Conservation (phyloP, 1,140 invertebrate genomes). For the Brachionus sp. region DNA sequence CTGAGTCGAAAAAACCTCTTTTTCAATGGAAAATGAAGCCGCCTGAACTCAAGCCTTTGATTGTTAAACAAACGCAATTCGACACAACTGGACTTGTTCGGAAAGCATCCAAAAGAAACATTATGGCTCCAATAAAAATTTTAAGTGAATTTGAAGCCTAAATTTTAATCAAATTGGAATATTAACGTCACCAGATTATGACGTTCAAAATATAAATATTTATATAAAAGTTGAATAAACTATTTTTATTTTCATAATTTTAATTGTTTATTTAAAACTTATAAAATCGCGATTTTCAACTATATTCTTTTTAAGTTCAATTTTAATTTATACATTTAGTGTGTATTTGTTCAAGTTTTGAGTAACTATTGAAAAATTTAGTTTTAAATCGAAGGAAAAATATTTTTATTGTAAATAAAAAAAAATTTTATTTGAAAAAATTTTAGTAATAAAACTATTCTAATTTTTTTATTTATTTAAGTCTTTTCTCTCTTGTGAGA, state of each 20-base stretch:
- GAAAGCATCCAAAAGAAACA: not conserved
- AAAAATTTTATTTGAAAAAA: too few species aligned
- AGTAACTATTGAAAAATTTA: too few species aligned
- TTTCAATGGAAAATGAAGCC: slow-evolving; percentile 99
- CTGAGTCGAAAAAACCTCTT: slow-evolving; percentile 66
- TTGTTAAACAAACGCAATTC: slow-evolving; percentile 62
- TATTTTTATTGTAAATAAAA: too few species aligned
- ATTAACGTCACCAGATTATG: slow-evolving; percentile 5
- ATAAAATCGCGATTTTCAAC: too few species aligned
- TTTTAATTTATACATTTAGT: too few species aligned
- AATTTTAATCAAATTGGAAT: not conserved
- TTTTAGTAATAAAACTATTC: too few species aligned
- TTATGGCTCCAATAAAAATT: not conserved
- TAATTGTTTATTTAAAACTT: not conserved
- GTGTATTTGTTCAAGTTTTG: too few species aligned
- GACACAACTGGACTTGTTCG: not conserved
- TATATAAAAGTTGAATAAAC: not conserved
- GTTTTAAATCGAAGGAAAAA: too few species aligned
- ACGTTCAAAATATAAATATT: not conserved
- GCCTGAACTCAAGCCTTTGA: slow-evolving; percentile 94
- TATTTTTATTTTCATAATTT: slow-evolving; percentile 10
- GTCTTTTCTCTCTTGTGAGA: too few species aligned
- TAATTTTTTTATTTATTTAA: too few species aligned
- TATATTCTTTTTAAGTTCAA: too few species aligned
- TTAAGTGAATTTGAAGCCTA: slow-evolving; percentile 8